phyloP scores from a whole-genome alignment of 2,113 vertebrate genomes.

The Rhea pennata region DNA sequence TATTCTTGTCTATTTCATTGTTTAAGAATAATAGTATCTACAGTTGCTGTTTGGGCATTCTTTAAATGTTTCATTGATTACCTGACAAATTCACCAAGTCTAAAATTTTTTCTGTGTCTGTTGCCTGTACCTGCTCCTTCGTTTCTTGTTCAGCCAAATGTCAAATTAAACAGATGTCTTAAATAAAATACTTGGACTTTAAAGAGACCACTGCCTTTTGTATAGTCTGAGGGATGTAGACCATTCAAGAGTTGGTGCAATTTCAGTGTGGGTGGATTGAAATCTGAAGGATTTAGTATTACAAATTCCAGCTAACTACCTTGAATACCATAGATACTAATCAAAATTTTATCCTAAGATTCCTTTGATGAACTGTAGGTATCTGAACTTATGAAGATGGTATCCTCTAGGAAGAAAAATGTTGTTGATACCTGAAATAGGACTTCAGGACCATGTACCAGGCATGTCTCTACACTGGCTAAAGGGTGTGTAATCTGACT shows the following conservation, averaged over 20 bases:
- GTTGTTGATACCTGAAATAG: neutral
- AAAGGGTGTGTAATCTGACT: neutral
- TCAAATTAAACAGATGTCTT: neutral
- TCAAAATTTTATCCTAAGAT: conserved; percentile 9
- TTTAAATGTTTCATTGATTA: neutral
- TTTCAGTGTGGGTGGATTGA: neutral
- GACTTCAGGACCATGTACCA: neutral
- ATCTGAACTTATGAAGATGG: neutral
- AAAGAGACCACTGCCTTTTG: neutral
- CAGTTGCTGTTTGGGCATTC: neutral
- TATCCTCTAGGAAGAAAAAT: conserved; percentile 19
- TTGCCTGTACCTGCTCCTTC: neutral
- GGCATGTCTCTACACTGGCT: neutral
- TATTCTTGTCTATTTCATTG: neutral
- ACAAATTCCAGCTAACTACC: conserved; percentile 22
- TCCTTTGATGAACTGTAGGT: conserved; percentile 23
- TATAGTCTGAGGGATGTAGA: neutral
- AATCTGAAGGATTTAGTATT: neutral
- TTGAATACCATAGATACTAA: neutral
- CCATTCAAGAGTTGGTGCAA: neutral
- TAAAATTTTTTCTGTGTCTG: neutral
- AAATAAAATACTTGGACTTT: neutral
- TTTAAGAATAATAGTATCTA: neutral
- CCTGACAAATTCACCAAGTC: neutral
- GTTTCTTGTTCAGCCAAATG: neutral